A percentile compares a stretch with the other conserved stretches of the same genome.
These are phyloP conservation scores for Siphamia tubifer DNA, from an alignment of 2,113 vertebrate genomes.

Conservation along the genomic window DNA sequence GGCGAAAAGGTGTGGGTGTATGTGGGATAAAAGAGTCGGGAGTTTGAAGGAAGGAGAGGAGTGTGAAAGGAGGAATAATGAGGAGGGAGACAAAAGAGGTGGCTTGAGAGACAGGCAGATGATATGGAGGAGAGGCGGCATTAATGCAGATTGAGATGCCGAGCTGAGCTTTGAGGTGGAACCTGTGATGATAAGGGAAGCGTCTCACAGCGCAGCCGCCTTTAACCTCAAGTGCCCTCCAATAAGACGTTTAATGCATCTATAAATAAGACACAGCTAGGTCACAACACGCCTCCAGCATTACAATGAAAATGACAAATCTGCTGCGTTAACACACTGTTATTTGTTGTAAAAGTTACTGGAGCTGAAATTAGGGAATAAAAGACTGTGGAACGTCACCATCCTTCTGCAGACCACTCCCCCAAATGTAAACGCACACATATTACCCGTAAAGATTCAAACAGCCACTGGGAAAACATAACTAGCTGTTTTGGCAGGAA, in stretches of 20 bases:
- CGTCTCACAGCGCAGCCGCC: not conserved
- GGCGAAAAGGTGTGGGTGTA: slow-evolving; percentile 9
- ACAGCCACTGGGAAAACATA: too few relatives aligned
- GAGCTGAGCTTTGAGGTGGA: slow-evolving; percentile 28
- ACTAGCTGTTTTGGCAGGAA: too few relatives aligned
- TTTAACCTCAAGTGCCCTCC: not conserved
- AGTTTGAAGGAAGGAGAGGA: not conserved
- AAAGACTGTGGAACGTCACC: too few relatives aligned
- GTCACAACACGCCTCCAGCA: not conserved
- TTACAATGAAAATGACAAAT: not conserved
- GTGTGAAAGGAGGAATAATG: slow-evolving; percentile 7
- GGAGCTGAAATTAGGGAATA: too few relatives aligned
- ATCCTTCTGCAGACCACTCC: too few relatives aligned
- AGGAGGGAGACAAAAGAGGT: not conserved
- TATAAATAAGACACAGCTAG: not conserved
- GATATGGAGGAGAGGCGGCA: slow-evolving; percentile 1
- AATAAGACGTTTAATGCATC: not conserved
- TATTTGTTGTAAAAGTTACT: too few relatives aligned
- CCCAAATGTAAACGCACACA: too few relatives aligned
- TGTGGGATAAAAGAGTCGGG: slow-evolving; percentile 29
- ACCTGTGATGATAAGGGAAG: not conserved
- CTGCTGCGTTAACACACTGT: too few relatives aligned
- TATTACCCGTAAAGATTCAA: too few relatives aligned
- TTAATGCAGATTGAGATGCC: slow-evolving; percentile 8
- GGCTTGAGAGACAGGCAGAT: not conserved